Conservation (phyloP, 2,113 vertebrate species). For the Pitta sordida region DNA sequence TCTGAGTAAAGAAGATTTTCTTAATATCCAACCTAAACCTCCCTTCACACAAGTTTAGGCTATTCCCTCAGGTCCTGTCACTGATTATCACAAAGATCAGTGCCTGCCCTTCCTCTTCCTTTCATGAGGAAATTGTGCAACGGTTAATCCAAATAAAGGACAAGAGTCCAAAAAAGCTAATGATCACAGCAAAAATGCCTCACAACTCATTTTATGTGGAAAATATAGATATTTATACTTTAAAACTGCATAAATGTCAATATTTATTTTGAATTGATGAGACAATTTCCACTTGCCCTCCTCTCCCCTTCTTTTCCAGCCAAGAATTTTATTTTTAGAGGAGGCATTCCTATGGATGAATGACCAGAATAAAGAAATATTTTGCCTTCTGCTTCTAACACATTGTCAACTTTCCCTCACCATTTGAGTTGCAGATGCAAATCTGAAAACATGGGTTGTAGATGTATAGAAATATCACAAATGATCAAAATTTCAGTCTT, state of each 20-base stretch:
- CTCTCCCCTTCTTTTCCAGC: background rate
- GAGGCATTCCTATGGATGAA: background rate
- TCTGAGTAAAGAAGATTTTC: background rate
- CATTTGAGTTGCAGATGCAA: background rate
- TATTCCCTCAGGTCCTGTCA: background rate
- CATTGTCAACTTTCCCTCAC: background rate
- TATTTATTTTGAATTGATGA: background rate
- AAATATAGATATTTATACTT: background rate
- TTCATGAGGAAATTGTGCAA: background rate
- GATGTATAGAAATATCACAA: background rate
- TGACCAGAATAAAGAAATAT: background rate
- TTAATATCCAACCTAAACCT: background rate
- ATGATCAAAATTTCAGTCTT: background rate
- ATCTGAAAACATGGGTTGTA: background rate
- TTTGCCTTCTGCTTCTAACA: background rate
- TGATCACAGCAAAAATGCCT: background rate
- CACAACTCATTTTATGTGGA: background rate
- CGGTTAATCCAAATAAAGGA: background rate
- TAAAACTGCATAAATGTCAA: background rate
- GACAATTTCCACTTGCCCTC: background rate
- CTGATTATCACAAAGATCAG: background rate
- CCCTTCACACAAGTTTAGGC: background rate
- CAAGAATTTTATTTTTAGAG: background rate
- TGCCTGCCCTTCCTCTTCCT: background rate
- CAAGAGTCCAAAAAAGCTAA: background rate